These are phyloP conservation scores for Calephelis nemesis DNA, from an alignment of 1,140 invertebrate species.

Conservation along the genomic window DNA sequence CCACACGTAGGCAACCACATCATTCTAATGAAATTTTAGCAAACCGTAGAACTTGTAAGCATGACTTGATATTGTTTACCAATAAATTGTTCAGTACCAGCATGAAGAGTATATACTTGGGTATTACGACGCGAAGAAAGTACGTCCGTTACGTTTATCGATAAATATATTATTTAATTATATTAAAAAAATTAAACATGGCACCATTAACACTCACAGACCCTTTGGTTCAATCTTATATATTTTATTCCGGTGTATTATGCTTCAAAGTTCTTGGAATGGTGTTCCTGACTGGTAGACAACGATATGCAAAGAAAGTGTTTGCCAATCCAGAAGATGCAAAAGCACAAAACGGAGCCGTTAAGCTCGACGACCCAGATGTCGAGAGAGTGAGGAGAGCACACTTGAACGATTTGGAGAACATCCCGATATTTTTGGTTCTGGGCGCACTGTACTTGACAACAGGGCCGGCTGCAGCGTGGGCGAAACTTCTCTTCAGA, in stretches of 20 bases:
- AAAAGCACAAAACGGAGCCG: conserved; percentile 47
- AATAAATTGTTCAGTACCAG: no score
- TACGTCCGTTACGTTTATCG: conserved; percentile 3
- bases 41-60: no score
- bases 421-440: conserved; percentile 84
- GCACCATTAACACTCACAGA: conserved; percentile 48
- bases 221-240: conserved; percentile 70
- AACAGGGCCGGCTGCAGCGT: conserved; percentile 77
- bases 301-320: conserved; percentile 65
- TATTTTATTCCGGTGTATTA: conserved; percentile 76
- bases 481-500: conserved; percentile 81
- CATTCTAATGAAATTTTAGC: no score
- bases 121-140: background rate
- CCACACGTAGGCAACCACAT: no score
- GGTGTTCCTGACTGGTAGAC: conserved; percentile 70
- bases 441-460: conserved; percentile 82
- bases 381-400: conserved; percentile 81
- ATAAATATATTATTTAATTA: background rate
- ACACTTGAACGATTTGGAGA: conserved; percentile 88
- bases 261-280: conserved; percentile 81
- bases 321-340: conserved; percentile 67
- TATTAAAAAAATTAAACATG: conserved; percentile 30
- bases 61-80: no score
- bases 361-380: conserved; percentile 76
- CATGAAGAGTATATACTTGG: no score